Percentiles rank a stretch among this genome's conserved stretches.
phyloP scores from a whole-genome alignment of 2,888 invertebrate genomes.

The Dascillus cervinus region DNA sequence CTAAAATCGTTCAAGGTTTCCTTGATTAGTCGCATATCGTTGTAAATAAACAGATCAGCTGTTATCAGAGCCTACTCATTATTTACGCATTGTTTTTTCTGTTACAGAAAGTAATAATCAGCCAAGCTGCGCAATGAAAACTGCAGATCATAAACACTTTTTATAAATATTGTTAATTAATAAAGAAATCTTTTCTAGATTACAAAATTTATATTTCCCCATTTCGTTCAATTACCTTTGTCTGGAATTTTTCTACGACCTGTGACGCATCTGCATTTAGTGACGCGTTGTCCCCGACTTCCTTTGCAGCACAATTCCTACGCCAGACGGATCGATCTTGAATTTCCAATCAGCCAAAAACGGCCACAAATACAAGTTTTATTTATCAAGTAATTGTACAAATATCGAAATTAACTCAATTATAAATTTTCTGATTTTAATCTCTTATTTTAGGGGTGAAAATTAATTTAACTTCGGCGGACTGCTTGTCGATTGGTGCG shows the following conservation, averaged over 20 bases:
- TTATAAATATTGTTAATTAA: not conserved
- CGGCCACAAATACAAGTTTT: too few species aligned
- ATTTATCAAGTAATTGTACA: too few species aligned
- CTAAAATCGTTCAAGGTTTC: too few species aligned
- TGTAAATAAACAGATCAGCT: too few species aligned
- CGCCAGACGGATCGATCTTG: not conserved
- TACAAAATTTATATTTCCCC: too few species aligned
- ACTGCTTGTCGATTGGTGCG: slow-evolving; percentile 25
- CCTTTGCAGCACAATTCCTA: not conserved
- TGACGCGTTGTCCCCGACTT: not conserved
- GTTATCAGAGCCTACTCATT: too few species aligned
- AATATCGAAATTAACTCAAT: too few species aligned
- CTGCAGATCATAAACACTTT: not conserved
- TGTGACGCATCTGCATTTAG: not conserved
- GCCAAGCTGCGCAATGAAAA: slow-evolving; percentile 40
- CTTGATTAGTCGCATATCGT: too few species aligned
- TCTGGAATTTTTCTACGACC: slow-evolving; percentile 1
- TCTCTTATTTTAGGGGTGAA: not conserved
- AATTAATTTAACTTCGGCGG: slow-evolving; percentile 8
- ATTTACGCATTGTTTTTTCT: too few species aligned
- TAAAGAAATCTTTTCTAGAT: too few species aligned
- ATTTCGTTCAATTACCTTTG: not conserved
- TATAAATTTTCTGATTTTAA: not conserved
- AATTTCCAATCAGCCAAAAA: too few species aligned
- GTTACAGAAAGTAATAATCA: slow-evolving; percentile 51